phyloP scores from a whole-genome alignment of 2,888 invertebrate genomes.

The Eutolmus rufibarbis region DNA sequence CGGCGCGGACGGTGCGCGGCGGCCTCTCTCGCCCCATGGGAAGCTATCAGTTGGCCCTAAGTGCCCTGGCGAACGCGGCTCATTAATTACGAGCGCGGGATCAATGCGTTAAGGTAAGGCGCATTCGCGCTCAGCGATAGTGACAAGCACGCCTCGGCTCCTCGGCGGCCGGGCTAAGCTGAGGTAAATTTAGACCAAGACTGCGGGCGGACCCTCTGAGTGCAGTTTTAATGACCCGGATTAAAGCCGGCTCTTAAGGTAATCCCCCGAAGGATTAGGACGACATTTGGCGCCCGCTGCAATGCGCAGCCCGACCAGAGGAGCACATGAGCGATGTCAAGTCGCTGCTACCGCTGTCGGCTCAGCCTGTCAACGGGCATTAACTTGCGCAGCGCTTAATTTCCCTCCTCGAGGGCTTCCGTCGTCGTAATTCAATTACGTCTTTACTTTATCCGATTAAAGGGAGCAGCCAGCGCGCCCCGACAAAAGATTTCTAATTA shows the following conservation, averaged over 20 bases:
- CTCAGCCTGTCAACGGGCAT: conserved; percentile 39
- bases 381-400: conserved; percentile 6
- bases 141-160: neutral
- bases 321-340: conserved; percentile 22
- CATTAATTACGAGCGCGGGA: conserved; percentile 26
- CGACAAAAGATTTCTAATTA: neutral
- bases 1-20: neutral
- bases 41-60: conserved; percentile 35
- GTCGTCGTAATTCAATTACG: conserved; percentile 15
- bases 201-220: neutral
- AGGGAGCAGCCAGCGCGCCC: neutral
- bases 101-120: conserved; percentile 12
- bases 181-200: conserved; percentile 20
- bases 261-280: conserved; percentile 33
- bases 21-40: conserved; percentile 11
- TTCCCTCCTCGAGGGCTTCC: neutral
- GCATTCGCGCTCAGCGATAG: neutral
- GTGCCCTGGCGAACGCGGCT: neutral
- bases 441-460: conserved; percentile 29
- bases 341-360: conserved; percentile 9
- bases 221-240: conserved; percentile 22
- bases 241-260: conserved; percentile 28
- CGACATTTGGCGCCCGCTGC: conserved; percentile 44
- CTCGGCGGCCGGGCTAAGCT: neutral
- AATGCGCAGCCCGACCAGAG: neutral